These are phyloP conservation scores for Conus canariensis DNA, from an alignment of 2,888 invertebrate genomes.

Conservation along the genomic window DNA sequence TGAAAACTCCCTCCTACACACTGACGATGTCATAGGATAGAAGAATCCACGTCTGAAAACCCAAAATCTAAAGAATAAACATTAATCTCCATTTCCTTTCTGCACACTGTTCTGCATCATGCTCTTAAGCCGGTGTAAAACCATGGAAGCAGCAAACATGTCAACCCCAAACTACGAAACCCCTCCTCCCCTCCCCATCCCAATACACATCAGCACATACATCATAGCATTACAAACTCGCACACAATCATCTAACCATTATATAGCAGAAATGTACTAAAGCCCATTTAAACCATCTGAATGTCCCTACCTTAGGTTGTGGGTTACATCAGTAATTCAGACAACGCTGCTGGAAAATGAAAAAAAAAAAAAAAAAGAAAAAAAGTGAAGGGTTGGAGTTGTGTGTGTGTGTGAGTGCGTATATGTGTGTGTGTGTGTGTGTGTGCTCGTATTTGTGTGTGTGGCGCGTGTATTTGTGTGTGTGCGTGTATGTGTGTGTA, in stretches of 20 bases:
- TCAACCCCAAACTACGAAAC: neutral
- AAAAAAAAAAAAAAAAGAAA: neutral
- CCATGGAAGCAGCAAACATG: neutral
- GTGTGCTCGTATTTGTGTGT: no score
- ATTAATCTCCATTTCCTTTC: no score
- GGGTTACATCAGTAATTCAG: no score
- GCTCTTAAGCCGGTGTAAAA: no score
- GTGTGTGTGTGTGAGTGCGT: no score
- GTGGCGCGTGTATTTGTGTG: no score
- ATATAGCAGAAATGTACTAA: no score
- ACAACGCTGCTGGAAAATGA: neutral
- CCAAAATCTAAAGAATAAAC: slow-evolving; percentile 23
- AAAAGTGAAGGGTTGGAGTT: neutral
- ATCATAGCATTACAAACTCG: neutral
- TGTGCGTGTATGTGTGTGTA: no score
- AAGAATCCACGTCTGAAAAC: slow-evolving; percentile 60
- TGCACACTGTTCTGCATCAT: no score
- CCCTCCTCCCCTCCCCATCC: neutral
- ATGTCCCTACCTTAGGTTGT: no score
- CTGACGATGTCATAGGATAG: slow-evolving; percentile 52
- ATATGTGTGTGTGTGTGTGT: no score
- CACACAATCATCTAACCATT: neutral
- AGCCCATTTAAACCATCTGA: neutral
- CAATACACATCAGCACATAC: neutral
- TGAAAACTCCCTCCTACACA: neutral